Evolutionary conservation across 2,888 invertebrate species (phyloP).

Genomic region (Drosophila gaucha): DNA sequence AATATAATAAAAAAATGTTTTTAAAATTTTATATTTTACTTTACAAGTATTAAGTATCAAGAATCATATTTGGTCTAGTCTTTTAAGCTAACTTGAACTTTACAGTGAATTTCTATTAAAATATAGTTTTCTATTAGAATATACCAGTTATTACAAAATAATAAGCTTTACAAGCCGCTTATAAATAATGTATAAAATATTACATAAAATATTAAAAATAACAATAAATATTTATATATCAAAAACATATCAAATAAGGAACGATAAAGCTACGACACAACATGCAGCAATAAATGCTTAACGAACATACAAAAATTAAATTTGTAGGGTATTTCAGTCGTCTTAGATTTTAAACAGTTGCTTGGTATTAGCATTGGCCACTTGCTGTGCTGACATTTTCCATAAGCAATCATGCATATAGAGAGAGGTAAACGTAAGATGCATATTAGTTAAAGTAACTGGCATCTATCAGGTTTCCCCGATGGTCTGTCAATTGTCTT

Average conservation of each 20-base stretch:
- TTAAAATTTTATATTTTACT: background rate
- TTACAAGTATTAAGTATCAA: background rate
- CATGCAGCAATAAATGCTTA: no score
- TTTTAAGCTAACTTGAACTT: background rate
- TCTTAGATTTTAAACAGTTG: background rate
- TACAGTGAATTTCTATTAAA: background rate
- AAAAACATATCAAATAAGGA: background rate
- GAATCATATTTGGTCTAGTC: background rate
- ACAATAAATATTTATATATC: background rate
- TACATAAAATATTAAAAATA: no score
- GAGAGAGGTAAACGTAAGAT: constrained; percentile 37
- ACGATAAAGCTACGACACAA: background rate
- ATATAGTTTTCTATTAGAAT: background rate
- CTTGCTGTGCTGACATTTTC: constrained; percentile 56
- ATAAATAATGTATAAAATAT: no score
- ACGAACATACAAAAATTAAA: no score
- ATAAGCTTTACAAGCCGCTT: no score
- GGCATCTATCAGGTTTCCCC: constrained; percentile 52
- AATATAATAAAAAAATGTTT: no score
- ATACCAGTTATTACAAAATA: no score
- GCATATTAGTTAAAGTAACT: constrained; percentile 19
- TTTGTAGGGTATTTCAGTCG: constrained; percentile 22
- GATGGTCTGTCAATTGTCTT: constrained; percentile 64
- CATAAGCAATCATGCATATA: constrained; percentile 68
- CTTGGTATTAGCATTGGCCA: constrained; percentile 42